Percentiles rank a stretch among this genome's conserved stretches.
Evolutionary conservation across 2,113 vertebrate species (phyloP).

Genomic region (Rhabdornis inornatus): DNA sequence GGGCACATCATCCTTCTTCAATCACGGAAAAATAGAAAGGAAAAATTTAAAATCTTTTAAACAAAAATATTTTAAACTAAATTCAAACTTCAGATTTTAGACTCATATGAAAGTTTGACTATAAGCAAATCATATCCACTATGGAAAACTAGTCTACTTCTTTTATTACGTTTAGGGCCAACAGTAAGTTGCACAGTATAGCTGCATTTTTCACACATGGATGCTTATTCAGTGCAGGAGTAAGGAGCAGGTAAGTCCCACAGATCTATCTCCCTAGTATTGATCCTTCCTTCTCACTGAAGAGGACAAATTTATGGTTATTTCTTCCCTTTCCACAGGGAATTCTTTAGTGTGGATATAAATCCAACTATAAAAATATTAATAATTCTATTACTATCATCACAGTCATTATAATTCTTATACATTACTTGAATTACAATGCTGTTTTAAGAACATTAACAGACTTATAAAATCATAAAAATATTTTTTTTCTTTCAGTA

Average conservation of each 20-base stretch:
- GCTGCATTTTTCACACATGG: background rate
- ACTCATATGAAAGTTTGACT: background rate
- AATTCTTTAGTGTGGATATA: background rate
- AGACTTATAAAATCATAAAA: background rate
- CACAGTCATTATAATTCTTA: background rate
- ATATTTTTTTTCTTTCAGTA: background rate
- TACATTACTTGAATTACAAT: background rate
- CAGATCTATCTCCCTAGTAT: background rate
- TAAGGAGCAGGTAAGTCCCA: background rate
- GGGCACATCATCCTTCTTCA: background rate
- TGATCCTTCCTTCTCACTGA: background rate
- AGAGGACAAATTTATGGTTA: background rate
- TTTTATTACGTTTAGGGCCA: background rate
- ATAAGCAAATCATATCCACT: background rate
- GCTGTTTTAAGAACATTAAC: background rate
- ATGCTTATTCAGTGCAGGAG: background rate
- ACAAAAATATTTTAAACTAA: background rate
- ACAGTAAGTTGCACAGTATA: background rate
- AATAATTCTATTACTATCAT: background rate
- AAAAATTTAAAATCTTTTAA: background rate
- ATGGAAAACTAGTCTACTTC: background rate
- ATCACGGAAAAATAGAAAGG: background rate
- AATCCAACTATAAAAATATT: background rate
- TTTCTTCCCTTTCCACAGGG: background rate
- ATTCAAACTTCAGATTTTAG: background rate